Base-by-base conservation (phyloP, 1,140 invertebrate genomes). In the Chrysoperla carnea region DNA sequence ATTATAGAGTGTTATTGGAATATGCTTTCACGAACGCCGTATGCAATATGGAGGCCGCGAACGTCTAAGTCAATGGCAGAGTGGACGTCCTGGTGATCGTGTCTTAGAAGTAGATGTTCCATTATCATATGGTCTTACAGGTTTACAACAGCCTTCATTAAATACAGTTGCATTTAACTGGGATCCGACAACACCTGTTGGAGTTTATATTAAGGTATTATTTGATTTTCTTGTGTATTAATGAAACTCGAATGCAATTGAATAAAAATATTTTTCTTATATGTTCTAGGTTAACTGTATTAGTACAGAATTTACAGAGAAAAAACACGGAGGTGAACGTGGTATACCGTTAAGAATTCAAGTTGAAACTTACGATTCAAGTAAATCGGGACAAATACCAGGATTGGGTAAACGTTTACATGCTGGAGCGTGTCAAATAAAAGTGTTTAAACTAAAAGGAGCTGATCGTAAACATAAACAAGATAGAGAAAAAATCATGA, bases 401-500 rank as follows among this genome's bases (percentile, higher is more conserved):
- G 56, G 58, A 9, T 56, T 61, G 6, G 41, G 49, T 6, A 67
- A 67, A 43, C 66, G 83, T 23, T 66, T 95, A 1, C 88, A 96
- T 59, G 86, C 84, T 15, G 90, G 86, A 28, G 93, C 90, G 12
- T 96, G 91, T 56, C 92, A 96, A 63, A 82, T 96, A 13, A 95
- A 95, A 75, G 78, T 81, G 29, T 86, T 87, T 52, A 81, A 93
- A 67, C 64, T 93, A 39, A 95, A 96, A 67, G 93, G 93, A 11
- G 93, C 91, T 0, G 92, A 98, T 63, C 69, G 93, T 38, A 98
- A 98, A 58, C 91, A 96, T 58, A 96, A 96, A 62, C 93, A 95
- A 55, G 93, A 98, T 62, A 66, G 88, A 12, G 91, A 96, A 55
- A 96, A 95, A 63, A 90, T 97, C 55, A 72, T 84, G 53, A 84